Base-by-base conservation (phyloP, 2,113 vertebrate species). In the Myotis lucifugus region DNA sequence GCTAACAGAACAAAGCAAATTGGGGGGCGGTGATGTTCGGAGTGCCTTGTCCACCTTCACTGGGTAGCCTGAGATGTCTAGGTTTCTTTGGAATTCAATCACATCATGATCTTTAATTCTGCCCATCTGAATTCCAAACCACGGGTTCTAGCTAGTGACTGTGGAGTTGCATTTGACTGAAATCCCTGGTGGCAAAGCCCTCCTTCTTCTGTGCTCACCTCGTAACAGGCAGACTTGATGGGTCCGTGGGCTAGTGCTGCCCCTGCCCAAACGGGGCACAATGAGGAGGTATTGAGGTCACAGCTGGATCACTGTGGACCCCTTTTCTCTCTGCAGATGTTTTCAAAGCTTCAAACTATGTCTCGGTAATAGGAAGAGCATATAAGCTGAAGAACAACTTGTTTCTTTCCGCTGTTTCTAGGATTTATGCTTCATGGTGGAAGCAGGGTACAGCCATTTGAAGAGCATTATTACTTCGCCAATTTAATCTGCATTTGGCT, bases 341-440 rank as follows among this genome's bases (percentile, higher is more conserved):
- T 97, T 83, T 93, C 59, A 77, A 84, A 52, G 14, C 67, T 95
- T 90, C 59, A n/a, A 42, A 87, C 6, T 48, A 90, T 85, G 76
- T 83, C 97, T 97, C 89, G 50, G 34, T 83, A 95, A 94, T 73
- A 72, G 88, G 95, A 94, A 95, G 90, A 88, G 61, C 5, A 8
- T 10, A 0, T 50, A 85, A 87, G 40, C 86, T 93, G n/a, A 76
- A 95, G n/a, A 90, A 64, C 64, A 70, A 79, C 78, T 92, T 90
- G n/a, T 70, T 83, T 72, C 76, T 67, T n/a, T n/a, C 2, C 56
- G 87, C 94, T 76, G 83, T 96, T 97, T 95, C 90, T 84, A 54
- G 37, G 69, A 97, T 50, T 32, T 96, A 73, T 95, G 21, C 79
- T 95, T 93, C 13, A 0, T 96, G 95, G 46, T 89, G 59, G 67